Percentiles rank a stretch among this genome's conserved stretches.
Evolutionary conservation across 2,888 invertebrate species (phyloP).

Genomic region (Perithous albicinctus): DNA sequence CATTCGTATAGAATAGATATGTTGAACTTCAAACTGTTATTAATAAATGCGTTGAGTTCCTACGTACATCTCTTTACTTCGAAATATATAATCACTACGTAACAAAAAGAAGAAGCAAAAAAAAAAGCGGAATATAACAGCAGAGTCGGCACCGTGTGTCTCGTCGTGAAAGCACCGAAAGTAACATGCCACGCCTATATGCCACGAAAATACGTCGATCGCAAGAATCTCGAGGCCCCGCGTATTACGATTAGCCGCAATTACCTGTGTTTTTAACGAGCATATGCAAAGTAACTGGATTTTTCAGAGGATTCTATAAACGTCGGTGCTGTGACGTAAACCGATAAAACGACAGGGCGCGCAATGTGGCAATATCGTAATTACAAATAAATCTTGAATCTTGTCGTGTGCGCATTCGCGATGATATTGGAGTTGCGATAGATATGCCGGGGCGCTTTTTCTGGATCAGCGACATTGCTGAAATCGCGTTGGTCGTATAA

Average conservation of each 20-base stretch:
- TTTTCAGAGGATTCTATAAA: conserved; percentile 1
- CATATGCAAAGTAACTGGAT: not conserved
- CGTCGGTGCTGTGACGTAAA: not conserved
- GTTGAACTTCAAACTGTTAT: conserved; percentile 80
- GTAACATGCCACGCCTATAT: conserved; percentile 30
- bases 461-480: not conserved
- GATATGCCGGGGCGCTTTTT: conserved; percentile 7
- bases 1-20: conserved; percentile 79
- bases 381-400: conserved; percentile 8
- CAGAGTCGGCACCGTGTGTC: not conserved
- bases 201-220: conserved; percentile 12
- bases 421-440: conserved; percentile 3
- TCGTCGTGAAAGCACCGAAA: conserved; percentile 6
- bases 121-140: not conserved
- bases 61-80: conserved; percentile 74
- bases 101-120: conserved; percentile 10
- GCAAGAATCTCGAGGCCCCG: conserved; percentile 18
- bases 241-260: not conserved
- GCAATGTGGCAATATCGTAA: not conserved
- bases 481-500: not conserved
- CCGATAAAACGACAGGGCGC: not conserved
- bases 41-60: conserved; percentile 82
- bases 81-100: conserved; percentile 50
- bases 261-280: not conserved
- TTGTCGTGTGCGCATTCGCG: not conserved